These are phyloP conservation scores for Tribolium castaneum DNA, from an alignment of 1,140 invertebrate species.

Conservation along the genomic window DNA sequence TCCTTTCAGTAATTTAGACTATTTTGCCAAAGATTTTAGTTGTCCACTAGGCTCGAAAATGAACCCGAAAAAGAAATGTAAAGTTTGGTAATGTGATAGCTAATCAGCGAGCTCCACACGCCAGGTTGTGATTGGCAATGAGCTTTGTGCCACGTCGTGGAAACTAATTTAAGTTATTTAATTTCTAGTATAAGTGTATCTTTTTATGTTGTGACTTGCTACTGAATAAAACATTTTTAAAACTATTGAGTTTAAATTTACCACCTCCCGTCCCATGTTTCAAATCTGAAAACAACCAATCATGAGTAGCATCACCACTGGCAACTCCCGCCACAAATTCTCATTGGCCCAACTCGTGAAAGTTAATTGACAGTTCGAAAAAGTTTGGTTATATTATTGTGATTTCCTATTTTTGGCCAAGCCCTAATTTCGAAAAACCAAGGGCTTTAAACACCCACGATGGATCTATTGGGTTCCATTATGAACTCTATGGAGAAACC, in stretches of 20 bases:
- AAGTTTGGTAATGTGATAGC: slow-evolving; percentile 74
- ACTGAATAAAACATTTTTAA: neutral
- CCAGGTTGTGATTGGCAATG: neutral
- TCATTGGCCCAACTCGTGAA: neutral
- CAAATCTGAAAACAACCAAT: neutral
- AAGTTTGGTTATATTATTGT: neutral
- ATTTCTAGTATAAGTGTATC: neutral
- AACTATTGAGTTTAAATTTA: neutral
- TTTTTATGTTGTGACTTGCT: neutral
- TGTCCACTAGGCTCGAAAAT: slow-evolving; percentile 84
- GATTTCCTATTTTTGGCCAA: neutral
- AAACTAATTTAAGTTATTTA: neutral
- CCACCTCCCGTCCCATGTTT: neutral
- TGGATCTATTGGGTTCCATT: slow-evolving; percentile 80
- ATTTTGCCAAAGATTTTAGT: slow-evolving; percentile 89
- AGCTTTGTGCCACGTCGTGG: neutral
- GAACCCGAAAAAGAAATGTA: slow-evolving; percentile 91
- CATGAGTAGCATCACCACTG: neutral
- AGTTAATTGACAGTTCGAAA: neutral
- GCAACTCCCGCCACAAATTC: neutral
- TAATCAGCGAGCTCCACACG: neutral
- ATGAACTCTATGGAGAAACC: slow-evolving; percentile 82
- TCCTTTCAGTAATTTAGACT: slow-evolving; percentile 88
- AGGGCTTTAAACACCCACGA: slow-evolving; percentile 55
- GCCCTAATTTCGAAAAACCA: neutral